Conservation (phyloP, 2,888 invertebrate genomes). For the Meiosimyza platycephala region DNA sequence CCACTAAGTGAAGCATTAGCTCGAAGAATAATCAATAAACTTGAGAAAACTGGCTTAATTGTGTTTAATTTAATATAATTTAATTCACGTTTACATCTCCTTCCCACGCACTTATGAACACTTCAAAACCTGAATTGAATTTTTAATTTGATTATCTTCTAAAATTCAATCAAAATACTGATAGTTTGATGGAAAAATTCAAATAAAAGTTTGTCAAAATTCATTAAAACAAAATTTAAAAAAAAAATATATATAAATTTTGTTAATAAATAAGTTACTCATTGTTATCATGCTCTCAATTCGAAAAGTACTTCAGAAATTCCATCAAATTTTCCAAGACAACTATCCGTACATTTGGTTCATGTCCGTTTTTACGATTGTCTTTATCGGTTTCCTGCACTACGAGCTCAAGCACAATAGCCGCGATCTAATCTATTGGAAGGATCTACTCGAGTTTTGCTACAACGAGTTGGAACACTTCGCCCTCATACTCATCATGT, state of each 20-base stretch:
- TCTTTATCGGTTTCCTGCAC: slow-evolving; percentile 49
- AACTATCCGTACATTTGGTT: slow-evolving; percentile 48
- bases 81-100: too few relatives aligned
- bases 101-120: too few relatives aligned
- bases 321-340: slow-evolving; percentile 47
- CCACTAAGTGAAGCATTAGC: too few relatives aligned
- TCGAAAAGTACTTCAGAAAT: slow-evolving; percentile 42
- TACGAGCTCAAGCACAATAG: slow-evolving; percentile 50
- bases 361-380: slow-evolving; percentile 40
- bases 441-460: slow-evolving; percentile 40
- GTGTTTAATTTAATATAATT: too few relatives aligned
- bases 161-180: slow-evolving; percentile 16
- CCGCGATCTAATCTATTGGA: slow-evolving; percentile 51
- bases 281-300: slow-evolving; percentile 40
- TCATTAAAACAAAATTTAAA: slow-evolving; percentile 25
- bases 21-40: too few relatives aligned
- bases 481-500: slow-evolving; percentile 45
- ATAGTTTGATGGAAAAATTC: slow-evolving; percentile 14
- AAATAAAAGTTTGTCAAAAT: slow-evolving; percentile 25
- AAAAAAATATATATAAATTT: slow-evolving; percentile 41
- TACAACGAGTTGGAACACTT: slow-evolving; percentile 47
- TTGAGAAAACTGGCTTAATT: too few relatives aligned
- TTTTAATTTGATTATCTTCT: slow-evolving; percentile 10
- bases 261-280: slow-evolving; percentile 37
- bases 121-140: too few relatives aligned